A percentile compares a stretch with the other conserved stretches of the same genome.
Evolutionary conservation across 2,797 vertebrate species (phyloP).

Genomic region (Cichlasoma orientale): DNA sequence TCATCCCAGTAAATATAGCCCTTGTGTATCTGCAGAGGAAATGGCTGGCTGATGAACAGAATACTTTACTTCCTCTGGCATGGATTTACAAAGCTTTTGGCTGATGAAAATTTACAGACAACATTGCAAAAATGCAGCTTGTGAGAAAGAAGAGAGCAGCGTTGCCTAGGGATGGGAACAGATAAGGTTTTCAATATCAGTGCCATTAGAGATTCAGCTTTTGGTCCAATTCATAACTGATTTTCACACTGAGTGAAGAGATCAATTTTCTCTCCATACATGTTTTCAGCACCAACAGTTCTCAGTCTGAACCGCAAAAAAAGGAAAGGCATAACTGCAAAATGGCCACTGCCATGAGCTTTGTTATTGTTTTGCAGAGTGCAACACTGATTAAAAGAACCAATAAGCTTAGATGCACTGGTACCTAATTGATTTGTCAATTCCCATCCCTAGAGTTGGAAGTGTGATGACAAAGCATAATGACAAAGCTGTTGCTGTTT

Average conservation of each 20-base stretch:
- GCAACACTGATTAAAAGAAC: neutral
- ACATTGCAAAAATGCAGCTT: constrained; percentile 7
- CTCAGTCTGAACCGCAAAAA: too few relatives aligned
- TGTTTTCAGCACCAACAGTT: too few relatives aligned
- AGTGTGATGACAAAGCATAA: constrained; percentile 17
- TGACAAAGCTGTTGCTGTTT: constrained; percentile 60
- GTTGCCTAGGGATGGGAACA: neutral
- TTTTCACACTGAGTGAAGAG: neutral
- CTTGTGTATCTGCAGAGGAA: constrained; percentile 30
- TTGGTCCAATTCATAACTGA: neutral
- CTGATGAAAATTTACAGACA: constrained; percentile 1
- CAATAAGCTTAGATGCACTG: neutral
- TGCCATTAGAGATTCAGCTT: neutral
- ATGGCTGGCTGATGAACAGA: constrained; percentile 33
- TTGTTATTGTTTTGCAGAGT: neutral
- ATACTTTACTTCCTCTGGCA: constrained; percentile 36
- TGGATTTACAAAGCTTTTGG: constrained; percentile 6
- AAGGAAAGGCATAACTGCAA: too few relatives aligned
- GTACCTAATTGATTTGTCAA: neutral
- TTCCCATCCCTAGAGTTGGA: neutral
- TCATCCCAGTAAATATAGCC: neutral
- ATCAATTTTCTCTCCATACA: neutral
- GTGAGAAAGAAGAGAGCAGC: neutral
- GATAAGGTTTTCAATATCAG: neutral
- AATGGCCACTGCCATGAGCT: neutral